Evolutionary conservation across 2,797 vertebrate species (phyloP).

Genomic region (Nyctalus aviator): DNA sequence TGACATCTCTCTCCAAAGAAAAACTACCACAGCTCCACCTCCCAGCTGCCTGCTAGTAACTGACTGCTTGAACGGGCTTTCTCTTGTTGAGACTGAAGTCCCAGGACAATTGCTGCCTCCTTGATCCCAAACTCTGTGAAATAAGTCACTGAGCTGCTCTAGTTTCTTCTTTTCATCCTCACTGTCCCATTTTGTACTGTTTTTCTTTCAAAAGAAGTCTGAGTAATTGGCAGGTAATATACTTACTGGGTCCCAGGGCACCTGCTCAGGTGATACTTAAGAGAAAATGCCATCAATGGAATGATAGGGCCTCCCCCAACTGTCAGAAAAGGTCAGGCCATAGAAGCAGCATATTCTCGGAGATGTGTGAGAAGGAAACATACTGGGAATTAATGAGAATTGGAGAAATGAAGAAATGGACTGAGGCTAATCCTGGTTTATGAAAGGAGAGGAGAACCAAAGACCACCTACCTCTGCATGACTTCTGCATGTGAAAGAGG

Average conservation of each 20-base stretch:
- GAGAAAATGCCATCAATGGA: background rate
- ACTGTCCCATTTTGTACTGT: accelerated
- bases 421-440: accelerated
- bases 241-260: background rate
- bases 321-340: background rate
- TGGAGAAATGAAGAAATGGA: background rate
- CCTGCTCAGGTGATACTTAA: background rate
- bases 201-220: background rate
- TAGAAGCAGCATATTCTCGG: too few relatives aligned
- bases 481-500: background rate
- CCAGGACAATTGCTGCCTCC: background rate
- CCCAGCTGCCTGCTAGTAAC: background rate
- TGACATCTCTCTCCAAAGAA: background rate
- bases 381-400: background rate
- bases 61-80: background rate
- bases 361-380: background rate
- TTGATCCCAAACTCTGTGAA: background rate
- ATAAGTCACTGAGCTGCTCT: background rate
- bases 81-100: background rate
- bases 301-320: background rate
- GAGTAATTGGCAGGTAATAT: background rate
- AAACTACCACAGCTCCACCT: background rate
- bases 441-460: background rate
- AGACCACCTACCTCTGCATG: accelerated
- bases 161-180: background rate